phyloP scores from a whole-genome alignment of 2,888 invertebrate species.

The Odontocerum albicorne region DNA sequence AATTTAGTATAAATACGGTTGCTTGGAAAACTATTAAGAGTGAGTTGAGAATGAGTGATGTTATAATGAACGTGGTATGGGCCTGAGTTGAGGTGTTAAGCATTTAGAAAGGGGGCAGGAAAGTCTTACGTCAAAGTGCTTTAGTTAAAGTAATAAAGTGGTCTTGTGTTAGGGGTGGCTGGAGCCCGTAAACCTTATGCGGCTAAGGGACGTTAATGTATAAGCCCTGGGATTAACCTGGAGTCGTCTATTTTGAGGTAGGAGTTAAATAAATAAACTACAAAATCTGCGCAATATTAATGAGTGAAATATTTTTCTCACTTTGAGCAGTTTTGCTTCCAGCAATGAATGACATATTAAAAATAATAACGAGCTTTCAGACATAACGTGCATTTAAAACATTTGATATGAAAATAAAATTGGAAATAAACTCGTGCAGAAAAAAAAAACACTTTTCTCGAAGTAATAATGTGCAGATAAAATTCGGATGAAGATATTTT shows the following conservation, averaged over 20 bases:
- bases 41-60: conserved; percentile 14
- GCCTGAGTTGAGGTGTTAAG: conserved; percentile 18
- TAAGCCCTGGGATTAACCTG: conserved; percentile 17
- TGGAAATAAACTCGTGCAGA: too few species aligned
- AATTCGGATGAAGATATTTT: too few species aligned
- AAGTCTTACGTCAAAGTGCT: conserved; percentile 28
- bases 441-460: too few species aligned
- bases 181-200: conserved; percentile 5
- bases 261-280: neutral
- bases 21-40: too few species aligned
- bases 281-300: neutral
- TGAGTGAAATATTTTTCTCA: neutral
- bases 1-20: neutral
- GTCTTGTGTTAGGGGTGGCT: conserved; percentile 16
- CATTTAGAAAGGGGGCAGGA: conserved; percentile 15
- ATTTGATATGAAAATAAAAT: too few species aligned
- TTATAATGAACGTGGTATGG: conserved; percentile 17
- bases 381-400: too few species aligned
- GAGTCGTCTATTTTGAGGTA: neutral
- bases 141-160: conserved; percentile 32
- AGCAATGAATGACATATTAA: too few species aligned
- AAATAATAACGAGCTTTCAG: too few species aligned
- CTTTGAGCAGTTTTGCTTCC: too few species aligned
- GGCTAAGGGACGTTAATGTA: conserved; percentile 8
- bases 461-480: too few species aligned